These are phyloP conservation scores for Microctonus hyperodae DNA, from an alignment of 2,888 invertebrate genomes.

Conservation along the genomic window DNA sequence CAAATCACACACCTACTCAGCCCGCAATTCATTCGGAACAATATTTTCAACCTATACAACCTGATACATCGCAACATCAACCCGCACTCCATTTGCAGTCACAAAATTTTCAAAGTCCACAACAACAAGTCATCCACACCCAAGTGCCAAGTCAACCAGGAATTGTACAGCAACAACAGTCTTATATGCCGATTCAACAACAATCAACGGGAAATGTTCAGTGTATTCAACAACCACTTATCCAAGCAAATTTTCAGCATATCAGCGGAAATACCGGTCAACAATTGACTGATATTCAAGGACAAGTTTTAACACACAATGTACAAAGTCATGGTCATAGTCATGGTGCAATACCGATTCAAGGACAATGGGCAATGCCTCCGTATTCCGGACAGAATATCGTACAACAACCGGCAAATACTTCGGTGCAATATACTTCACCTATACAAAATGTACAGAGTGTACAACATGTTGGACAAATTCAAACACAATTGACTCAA, in stretches of 20 bases:
- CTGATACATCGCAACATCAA: slow-evolving; percentile 46
- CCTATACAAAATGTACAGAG: slow-evolving; percentile 44
- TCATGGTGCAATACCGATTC: slow-evolving; percentile 29
- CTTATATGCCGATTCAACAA: slow-evolving; percentile 17
- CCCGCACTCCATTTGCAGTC: slow-evolving; percentile 22
- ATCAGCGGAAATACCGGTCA: slow-evolving; percentile 9
- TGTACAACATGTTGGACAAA: slow-evolving; percentile 31
- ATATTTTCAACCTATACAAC: slow-evolving; percentile 59
- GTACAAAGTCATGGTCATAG: slow-evolving; percentile 34
- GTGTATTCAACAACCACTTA: slow-evolving; percentile 37
- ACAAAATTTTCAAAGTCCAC: slow-evolving; percentile 31
- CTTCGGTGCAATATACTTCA: slow-evolving; percentile 44
- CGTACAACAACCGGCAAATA: slow-evolving; percentile 39
- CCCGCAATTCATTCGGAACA: slow-evolving; percentile 52
- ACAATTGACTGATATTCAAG: slow-evolving; percentile 36
- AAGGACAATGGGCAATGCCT: slow-evolving; percentile 37
- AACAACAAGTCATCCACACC: slow-evolving; percentile 19
- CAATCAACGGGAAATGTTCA: slow-evolving; percentile 30
- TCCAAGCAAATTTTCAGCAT: slow-evolving; percentile 38
- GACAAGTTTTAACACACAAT: slow-evolving; percentile 39
- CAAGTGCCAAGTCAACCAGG: slow-evolving; percentile 30
- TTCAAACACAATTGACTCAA: slow-evolving; percentile 27
- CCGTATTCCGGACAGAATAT: slow-evolving; percentile 32
- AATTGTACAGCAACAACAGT: slow-evolving; percentile 25
- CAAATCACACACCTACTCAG: slow-evolving; percentile 38